Evolutionary conservation across 2,888 invertebrate species (phyloP).

Genomic region (Aleiodes testaceus): DNA sequence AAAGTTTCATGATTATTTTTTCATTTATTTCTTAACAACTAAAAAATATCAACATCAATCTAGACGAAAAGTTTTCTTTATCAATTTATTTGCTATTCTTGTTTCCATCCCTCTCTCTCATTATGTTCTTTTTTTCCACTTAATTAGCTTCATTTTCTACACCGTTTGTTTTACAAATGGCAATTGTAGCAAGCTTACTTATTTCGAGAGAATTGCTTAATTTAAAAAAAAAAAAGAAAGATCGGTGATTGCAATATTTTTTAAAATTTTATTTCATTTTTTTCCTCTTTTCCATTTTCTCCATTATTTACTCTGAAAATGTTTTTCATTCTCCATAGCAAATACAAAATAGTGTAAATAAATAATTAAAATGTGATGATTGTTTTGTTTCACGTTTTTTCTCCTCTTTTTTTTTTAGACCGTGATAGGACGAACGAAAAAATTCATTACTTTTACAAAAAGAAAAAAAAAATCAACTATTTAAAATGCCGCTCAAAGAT

Average conservation of each 20-base stretch:
- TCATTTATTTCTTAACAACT: conserved; percentile 37
- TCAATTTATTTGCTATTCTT: conserved; percentile 35
- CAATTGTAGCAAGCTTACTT: conserved; percentile 41
- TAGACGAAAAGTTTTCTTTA: conserved; percentile 34
- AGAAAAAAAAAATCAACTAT: conserved; percentile 69
- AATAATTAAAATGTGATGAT: conserved; percentile 51
- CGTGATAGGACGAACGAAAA: conserved; percentile 65
- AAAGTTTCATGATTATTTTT: conserved; percentile 23
- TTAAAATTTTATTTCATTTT: conserved; percentile 32
- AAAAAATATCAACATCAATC: conserved; percentile 33
- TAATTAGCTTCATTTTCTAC: not conserved
- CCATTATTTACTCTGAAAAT: conserved; percentile 1
- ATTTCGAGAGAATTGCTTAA: not conserved
- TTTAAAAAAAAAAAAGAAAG: conserved; percentile 21
- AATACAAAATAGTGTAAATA: conserved; percentile 48
- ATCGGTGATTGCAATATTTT: conserved; percentile 29
- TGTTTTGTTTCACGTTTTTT: conserved; percentile 14
- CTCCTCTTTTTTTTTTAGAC: conserved; percentile 32
- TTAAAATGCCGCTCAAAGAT: conserved; percentile 69
- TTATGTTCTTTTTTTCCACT: not conserved
- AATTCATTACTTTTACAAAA: conserved; percentile 65
- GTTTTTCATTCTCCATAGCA: conserved; percentile 6
- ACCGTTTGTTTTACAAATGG: conserved; percentile 40
- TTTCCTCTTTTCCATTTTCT: conserved; percentile 31
- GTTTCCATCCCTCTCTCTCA: conserved; percentile 26